phyloP scores from a whole-genome alignment of 92 coral and sea anemone genomes.

The Porites evermanni region DNA sequence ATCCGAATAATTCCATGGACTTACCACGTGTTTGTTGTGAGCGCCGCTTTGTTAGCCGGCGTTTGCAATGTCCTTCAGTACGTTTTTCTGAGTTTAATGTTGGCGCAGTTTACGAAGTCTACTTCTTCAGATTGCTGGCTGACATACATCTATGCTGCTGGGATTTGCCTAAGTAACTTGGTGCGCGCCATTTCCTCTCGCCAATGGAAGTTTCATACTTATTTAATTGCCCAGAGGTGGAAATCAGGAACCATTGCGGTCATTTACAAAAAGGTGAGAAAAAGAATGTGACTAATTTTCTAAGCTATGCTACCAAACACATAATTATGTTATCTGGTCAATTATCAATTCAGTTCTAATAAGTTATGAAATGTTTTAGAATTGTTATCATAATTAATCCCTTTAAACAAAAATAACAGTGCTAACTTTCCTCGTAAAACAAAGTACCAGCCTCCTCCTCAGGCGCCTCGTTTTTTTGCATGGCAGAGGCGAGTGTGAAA shows the following conservation, averaged over 20 bases:
- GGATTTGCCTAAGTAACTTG: conserved; percentile 48
- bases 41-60: neutral
- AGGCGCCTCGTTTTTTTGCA: no score
- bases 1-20: conserved; percentile 47
- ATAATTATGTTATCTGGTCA: no score
- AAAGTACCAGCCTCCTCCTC: no score
- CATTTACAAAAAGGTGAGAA: conserved; percentile 50
- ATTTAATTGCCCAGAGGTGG: conserved; percentile 60
- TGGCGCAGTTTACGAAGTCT: conserved; percentile 35
- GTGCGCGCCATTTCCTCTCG: conserved; percentile 45
- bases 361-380: no score
- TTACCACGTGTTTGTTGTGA: conserved; percentile 28
- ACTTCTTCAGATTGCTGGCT: conserved; percentile 11
- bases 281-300: no score
- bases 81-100: conserved; percentile 50
- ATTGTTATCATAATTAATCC: no score
- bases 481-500: no score
- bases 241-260: conserved; percentile 59
- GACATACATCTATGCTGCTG: conserved; percentile 58
- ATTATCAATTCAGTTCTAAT: no score
- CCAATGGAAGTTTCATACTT: conserved; percentile 49
- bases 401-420: no score
- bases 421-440: no score
- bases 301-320: no score
- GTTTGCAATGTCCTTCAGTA: neutral